Conservation (phyloP, 2,797 vertebrate genomes). For the Leptoclinus maculatus region DNA sequence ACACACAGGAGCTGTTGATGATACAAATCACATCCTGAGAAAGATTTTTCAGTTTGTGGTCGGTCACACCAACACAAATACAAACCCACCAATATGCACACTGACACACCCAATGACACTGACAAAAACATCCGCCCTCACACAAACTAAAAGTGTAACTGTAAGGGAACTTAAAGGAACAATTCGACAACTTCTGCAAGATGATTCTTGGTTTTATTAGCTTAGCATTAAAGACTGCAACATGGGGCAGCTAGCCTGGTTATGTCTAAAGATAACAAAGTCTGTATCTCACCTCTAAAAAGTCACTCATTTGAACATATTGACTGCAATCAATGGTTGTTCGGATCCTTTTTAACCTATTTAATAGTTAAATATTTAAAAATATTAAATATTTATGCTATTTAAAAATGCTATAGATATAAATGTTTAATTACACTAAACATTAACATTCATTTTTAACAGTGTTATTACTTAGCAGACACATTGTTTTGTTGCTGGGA, state of each 20-base stretch:
- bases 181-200: neutral
- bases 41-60: conserved; percentile 59
- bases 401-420: neutral
- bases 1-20: neutral
- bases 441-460: neutral
- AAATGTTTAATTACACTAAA: neutral
- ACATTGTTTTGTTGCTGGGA: neutral
- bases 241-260: too few relatives aligned
- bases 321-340: neutral
- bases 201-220: neutral
- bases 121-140: conserved; percentile 27
- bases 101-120: conserved; percentile 38
- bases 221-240: neutral
- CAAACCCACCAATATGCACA: conserved; percentile 7
- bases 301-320: neutral
- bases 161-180: neutral
- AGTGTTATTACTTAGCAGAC: neutral
- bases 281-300: neutral
- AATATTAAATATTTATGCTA: neutral
- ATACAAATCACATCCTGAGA: conserved; percentile 28
- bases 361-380: neutral
- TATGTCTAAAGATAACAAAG: neutral
- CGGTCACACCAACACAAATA: conserved; percentile 25
- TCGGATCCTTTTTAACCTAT: neutral
- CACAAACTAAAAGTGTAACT: neutral